Percentiles rank a stretch among this genome's conserved stretches.
phyloP scores from a whole-genome alignment of 2,797 vertebrate species.

The Chiroxiphia lanceolata region DNA sequence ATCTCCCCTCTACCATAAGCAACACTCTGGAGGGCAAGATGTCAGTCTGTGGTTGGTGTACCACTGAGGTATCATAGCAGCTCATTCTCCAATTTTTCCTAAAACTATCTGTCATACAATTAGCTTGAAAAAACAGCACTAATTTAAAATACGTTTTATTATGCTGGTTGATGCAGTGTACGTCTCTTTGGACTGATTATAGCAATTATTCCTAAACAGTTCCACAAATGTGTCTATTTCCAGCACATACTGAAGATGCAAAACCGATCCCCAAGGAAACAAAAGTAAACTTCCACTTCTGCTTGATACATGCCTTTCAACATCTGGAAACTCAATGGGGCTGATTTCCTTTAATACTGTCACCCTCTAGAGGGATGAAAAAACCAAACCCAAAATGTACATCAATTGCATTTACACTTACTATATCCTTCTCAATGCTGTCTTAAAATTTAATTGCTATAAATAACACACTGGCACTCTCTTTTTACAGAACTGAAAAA shows the following conservation, averaged over 20 bases:
- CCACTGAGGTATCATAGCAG: not conserved
- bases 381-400: not conserved
- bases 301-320: not conserved
- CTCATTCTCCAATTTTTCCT: not conserved
- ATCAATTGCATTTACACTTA: not conserved
- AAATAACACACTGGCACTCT: not conserved
- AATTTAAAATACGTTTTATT: conserved; percentile 33
- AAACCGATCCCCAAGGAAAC: conserved; percentile 31
- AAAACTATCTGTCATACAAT: conserved; percentile 1
- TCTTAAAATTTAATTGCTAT: not conserved
- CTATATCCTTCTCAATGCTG: not conserved
- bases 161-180: not conserved
- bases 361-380: not conserved
- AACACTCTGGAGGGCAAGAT: not conserved
- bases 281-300: conserved; percentile 31
- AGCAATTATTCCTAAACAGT: conserved; percentile 46
- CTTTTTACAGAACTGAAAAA: not conserved
- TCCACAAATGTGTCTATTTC: conserved; percentile 36
- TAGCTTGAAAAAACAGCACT: not conserved
- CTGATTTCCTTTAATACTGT: not conserved
- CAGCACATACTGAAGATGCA: not conserved
- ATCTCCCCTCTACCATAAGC: not conserved
- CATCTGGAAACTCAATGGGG: not conserved
- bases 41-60: not conserved
- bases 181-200: conserved; percentile 40